Conservation (phyloP, 2,888 invertebrate genomes). For the Reticulitermes lucifugus region DNA sequence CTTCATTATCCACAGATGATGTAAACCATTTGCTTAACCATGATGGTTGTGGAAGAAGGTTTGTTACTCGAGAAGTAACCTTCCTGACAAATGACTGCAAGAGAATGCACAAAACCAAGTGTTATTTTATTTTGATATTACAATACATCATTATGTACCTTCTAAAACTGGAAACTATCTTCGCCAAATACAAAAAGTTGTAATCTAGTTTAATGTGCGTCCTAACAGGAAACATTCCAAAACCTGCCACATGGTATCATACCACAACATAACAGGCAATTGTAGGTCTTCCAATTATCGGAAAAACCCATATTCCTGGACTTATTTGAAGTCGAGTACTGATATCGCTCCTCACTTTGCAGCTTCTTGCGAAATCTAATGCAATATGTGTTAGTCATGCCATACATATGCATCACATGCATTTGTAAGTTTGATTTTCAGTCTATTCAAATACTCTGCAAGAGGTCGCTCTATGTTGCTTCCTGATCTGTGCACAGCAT, state of each 20-base stretch:
- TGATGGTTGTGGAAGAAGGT: conserved; percentile 71
- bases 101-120: neutral
- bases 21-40: conserved; percentile 59
- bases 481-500: conserved; percentile 54
- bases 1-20: conserved; percentile 46
- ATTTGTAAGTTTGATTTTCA: neutral
- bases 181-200: no score
- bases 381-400: neutral
- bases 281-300: neutral
- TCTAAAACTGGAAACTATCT: no score
- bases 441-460: conserved; percentile 47
- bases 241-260: no score
- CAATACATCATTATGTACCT: no score
- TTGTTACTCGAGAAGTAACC: conserved; percentile 73
- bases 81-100: conserved; percentile 79
- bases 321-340: neutral
- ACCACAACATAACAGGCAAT: neutral
- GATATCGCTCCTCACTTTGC: neutral
- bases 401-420: neutral
- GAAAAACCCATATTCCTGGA: neutral
- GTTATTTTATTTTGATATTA: no score
- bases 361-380: neutral
- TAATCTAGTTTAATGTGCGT: no score
- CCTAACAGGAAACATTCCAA: no score
- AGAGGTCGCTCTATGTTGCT: conserved; percentile 56